These are phyloP conservation scores for Trachelus tabidus DNA, from an alignment of 2,888 invertebrate genomes.

Conservation along the genomic window DNA sequence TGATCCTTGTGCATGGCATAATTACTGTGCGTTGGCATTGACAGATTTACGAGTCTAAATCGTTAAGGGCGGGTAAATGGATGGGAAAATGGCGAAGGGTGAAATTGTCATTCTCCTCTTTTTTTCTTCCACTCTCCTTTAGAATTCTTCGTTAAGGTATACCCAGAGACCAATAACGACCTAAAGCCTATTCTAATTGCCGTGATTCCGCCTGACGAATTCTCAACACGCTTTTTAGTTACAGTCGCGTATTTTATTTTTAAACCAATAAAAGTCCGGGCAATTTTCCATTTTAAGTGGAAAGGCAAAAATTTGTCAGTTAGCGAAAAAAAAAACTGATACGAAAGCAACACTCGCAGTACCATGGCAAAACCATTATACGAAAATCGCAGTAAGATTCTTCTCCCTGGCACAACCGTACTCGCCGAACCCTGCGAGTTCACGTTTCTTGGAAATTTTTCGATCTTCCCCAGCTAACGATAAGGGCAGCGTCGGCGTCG, in stretches of 20 bases:
- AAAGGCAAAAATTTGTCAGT: neutral
- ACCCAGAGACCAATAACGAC: neutral
- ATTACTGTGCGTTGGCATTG: neutral
- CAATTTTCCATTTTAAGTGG: neutral
- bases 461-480: conserved; percentile 31
- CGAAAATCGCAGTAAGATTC: neutral
- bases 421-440: neutral
- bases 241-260: neutral
- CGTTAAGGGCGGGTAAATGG: neutral
- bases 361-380: neutral
- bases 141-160: neutral
- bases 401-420: neutral
- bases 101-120: neutral
- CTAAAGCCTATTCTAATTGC: neutral
- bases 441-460: conserved; percentile 31
- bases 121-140: neutral
- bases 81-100: conserved; percentile 2
- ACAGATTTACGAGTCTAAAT: neutral
- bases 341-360: neutral
- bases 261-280: neutral
- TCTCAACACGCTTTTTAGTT: neutral
- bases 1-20: neutral
- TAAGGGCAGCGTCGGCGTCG: conserved; percentile 18
- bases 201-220: neutral
- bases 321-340: neutral